Conservation (phyloP, 2,797 vertebrate genomes). For the Pantherophis alleghaniensis region DNA sequence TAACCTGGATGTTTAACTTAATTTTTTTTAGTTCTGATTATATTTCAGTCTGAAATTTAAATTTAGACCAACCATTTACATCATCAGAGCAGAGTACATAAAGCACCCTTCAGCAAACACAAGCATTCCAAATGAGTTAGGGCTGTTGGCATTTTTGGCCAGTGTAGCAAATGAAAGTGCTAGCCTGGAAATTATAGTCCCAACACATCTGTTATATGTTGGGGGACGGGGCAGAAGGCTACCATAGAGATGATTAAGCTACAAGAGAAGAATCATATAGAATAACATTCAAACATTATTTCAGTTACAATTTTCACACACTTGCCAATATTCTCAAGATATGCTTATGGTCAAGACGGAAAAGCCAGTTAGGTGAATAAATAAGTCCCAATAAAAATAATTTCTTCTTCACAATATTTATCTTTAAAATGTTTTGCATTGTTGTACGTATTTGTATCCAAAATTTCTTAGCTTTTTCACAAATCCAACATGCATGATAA, state of each 20-base stretch:
- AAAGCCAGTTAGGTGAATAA: background rate
- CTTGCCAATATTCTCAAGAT: background rate
- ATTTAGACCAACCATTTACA: background rate
- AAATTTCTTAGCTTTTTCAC: background rate
- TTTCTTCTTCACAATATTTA: background rate
- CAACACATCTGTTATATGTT: background rate
- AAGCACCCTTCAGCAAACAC: background rate
- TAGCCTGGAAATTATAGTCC: background rate
- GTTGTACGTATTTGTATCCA: background rate
- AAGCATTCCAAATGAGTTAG: background rate
- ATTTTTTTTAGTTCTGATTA: background rate
- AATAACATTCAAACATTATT: background rate
- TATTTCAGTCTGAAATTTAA: constrained; percentile 23
- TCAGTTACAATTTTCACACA: background rate
- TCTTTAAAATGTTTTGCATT: background rate
- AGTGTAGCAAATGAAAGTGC: background rate
- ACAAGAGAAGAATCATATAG: background rate
- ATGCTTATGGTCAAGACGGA: background rate
- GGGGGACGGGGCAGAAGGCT: background rate
- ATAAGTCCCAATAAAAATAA: background rate
- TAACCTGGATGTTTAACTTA: constrained; percentile 9
- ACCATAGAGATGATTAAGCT: background rate
- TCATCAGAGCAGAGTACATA: constrained; percentile 7
- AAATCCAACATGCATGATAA: background rate
- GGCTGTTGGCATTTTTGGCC: background rate